Base-by-base conservation (phyloP, 2,888 invertebrate species). In the Lasioglossum marginatum region DNA sequence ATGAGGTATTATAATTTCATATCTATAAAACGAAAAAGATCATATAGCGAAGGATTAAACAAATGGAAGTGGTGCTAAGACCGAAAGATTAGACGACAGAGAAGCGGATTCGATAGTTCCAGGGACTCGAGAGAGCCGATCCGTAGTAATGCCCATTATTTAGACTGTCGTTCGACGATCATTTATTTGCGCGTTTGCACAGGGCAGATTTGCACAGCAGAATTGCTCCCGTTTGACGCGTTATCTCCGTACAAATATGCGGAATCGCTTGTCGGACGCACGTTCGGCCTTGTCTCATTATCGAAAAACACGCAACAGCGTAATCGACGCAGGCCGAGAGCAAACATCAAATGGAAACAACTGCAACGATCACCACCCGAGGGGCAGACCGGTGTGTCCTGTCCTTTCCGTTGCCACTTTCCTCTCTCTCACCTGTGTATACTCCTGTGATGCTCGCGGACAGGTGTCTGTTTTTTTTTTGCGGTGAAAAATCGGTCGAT, bases 291-390 rank as follows among this genome's bases (percentile, higher is more conserved):
- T 57, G 81, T 86, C 85, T 86, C 81, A 85, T 85, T 86, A 86
- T 86, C 85, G 85, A 86, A 85, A 85, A 86, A 86, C 86, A 73
- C 63, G 86, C 81, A 72, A 71, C 81, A 40, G 68, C 79, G 75
- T 45, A 75, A 83, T 85, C 76, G 77, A 83, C 66, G 83, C 85
- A 40, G 40, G 37, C 45, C 52, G 37, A 77, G 74, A 31, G 77
- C 77, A 86, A 86, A 80, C 85, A 83, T 71, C 52, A 40, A 34
- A 68, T 52, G 85, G 85, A 78, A 81, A 75, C 77, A 57, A 63
- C 70, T 34, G 72, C 57, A n/a, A 12, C 43, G 43, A 43, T 60
- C 60, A 37, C 31, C 34, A n/a, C 57, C 57, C 57, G n/a, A 1
- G 57, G 27, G 34, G 70, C 70, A 34, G 23, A 71, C 27, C 0